phyloP scores from a whole-genome alignment of 2,888 invertebrate genomes.

The Odontomyia ornata region DNA sequence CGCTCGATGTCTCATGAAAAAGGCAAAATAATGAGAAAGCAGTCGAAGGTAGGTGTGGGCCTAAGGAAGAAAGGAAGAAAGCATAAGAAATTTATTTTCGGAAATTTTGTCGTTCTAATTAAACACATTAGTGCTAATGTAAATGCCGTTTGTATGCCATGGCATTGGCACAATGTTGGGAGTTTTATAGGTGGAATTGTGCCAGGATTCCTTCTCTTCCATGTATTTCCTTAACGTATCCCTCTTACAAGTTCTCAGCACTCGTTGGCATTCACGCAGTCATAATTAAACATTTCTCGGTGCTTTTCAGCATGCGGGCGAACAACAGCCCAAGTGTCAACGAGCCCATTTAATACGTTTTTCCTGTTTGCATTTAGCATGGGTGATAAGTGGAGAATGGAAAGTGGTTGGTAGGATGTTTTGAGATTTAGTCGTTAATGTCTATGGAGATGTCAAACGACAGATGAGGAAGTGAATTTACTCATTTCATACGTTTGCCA shows the following conservation, averaged over 20 bases:
- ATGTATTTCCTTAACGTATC: neutral
- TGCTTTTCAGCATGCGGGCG: slow-evolving; percentile 35
- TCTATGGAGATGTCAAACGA: no score
- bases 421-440: no score
- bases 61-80: neutral
- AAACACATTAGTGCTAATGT: slow-evolving; percentile 46
- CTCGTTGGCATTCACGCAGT: slow-evolving; percentile 10
- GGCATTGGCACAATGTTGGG: neutral
- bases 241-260: neutral
- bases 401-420: no score
- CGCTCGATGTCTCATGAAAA: slow-evolving; percentile 17
- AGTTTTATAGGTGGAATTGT: neutral
- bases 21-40: neutral
- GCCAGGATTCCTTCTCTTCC: neutral
- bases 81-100: slow-evolving; percentile 47
- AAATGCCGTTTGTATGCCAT: slow-evolving; percentile 35
- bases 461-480: no score
- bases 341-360: slow-evolving; percentile 43
- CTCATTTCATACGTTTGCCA: no score
- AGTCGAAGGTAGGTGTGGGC: neutral
- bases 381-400: neutral
- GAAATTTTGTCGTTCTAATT: slow-evolving; percentile 49
- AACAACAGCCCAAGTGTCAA: slow-evolving; percentile 37
- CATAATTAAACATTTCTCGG: slow-evolving; percentile 42
- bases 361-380: slow-evolving; percentile 27